These are phyloP conservation scores for Hemibagrus guttatus DNA, from an alignment of 2,797 vertebrate species.

Conservation along the genomic window DNA sequence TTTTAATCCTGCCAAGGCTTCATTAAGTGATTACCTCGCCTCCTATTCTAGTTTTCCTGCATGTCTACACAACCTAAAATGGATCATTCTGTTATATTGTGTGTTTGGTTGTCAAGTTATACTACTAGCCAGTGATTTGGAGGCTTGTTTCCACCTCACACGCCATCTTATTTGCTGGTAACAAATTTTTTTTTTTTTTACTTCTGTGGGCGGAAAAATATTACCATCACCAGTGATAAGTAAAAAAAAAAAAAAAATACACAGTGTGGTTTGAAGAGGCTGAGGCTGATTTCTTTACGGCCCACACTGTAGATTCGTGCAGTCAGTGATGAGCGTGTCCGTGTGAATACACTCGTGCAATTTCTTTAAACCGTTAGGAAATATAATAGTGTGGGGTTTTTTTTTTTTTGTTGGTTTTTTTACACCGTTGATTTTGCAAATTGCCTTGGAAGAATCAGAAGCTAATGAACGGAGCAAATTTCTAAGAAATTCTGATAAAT, in stretches of 20 bases:
- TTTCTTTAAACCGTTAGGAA: no score
- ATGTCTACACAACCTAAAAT: neutral
- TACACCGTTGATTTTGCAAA: neutral
- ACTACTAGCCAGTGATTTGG: neutral
- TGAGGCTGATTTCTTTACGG: no score
- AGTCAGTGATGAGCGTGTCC: neutral
- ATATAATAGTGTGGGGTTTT: no score
- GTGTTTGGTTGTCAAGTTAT: neutral
- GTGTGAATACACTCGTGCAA: no score
- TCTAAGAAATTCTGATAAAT: neutral
- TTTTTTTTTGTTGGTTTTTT: no score
- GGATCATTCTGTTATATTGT: neutral
- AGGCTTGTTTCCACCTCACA: no score
- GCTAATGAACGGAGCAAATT: neutral
- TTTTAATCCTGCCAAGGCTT: neutral
- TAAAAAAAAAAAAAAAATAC: no score
- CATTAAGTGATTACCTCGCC: conserved; percentile 15
- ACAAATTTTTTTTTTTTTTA: no score
- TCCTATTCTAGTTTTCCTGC: neutral
- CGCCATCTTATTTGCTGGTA: neutral
- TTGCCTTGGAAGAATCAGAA: neutral
- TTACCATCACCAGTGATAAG: neutral
- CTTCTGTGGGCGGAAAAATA: no score
- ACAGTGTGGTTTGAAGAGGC: no score
- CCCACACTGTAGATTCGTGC: neutral